These are phyloP conservation scores for Adelognathus sp. DNA, from an alignment of 2,888 invertebrate species.

Conservation along the genomic window DNA sequence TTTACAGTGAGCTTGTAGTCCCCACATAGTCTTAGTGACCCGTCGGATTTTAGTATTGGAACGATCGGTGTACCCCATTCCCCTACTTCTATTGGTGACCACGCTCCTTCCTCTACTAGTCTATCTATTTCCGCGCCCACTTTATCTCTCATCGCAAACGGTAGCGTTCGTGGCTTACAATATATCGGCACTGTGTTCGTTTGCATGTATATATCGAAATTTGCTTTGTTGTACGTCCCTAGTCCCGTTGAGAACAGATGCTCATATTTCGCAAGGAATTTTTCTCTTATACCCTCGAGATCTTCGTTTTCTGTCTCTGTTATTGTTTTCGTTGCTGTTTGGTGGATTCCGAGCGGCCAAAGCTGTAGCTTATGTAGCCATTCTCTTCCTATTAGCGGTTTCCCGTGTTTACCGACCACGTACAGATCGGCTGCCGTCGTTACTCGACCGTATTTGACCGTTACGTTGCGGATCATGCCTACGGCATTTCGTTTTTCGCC, in stretches of 20 bases:
- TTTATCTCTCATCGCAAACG: slow-evolving; percentile 41
- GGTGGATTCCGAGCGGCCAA: slow-evolving; percentile 32
- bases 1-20: slow-evolving; percentile 65
- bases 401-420: slow-evolving; percentile 15
- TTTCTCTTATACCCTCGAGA: neutral
- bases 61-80: slow-evolving; percentile 71
- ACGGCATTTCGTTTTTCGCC: neutral
- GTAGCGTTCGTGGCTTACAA: slow-evolving; percentile 24
- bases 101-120: slow-evolving; percentile 33
- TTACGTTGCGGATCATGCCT: neutral
- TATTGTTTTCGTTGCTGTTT: neutral
- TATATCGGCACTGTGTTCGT: slow-evolving; percentile 62
- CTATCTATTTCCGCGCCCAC: slow-evolving; percentile 29
- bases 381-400: slow-evolving; percentile 42
- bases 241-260: slow-evolving; percentile 2
- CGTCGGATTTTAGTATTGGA: slow-evolving; percentile 65
- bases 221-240: slow-evolving; percentile 32
- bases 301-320: slow-evolving; percentile 11
- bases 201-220: slow-evolving; percentile 18
- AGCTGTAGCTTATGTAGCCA: slow-evolving; percentile 40
- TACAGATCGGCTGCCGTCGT: slow-evolving; percentile 9
- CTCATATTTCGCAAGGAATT: neutral
- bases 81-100: slow-evolving; percentile 59
- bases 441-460: neutral
- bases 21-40: slow-evolving; percentile 66